Percentiles rank a stretch among this genome's conserved stretches.
phyloP scores from a whole-genome alignment of 2,888 invertebrate genomes.

The Acleris literana region DNA sequence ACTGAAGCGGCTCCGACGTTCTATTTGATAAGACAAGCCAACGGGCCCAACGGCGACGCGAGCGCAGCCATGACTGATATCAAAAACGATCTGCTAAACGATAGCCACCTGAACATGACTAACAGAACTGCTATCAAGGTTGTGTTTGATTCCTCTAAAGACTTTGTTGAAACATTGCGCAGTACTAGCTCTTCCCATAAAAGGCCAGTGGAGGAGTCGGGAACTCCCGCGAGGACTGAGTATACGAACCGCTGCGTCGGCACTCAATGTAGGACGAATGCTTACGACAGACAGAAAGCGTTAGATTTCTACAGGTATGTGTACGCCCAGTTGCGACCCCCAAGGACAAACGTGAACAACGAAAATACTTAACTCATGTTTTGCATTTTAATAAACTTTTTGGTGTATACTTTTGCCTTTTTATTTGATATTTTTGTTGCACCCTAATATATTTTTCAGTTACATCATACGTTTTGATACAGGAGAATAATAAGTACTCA shows the following conservation, averaged over 20 bases:
- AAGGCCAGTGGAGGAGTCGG: conserved; percentile 51
- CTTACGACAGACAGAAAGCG: conserved; percentile 73
- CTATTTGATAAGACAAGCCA: conserved; percentile 74
- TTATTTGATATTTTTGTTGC: background rate
- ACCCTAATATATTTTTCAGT: too few relatives aligned
- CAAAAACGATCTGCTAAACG: conserved; percentile 68
- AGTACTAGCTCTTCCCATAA: conserved; percentile 60
- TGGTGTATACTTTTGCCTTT: background rate
- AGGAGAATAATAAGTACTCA: too few relatives aligned
- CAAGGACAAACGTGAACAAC: conserved; percentile 57
- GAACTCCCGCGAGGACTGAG: conserved; percentile 55
- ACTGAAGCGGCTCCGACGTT: conserved; percentile 75
- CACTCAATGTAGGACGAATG: conserved; percentile 64
- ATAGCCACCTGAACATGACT: conserved; percentile 68
- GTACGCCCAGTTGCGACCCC: conserved; percentile 72
- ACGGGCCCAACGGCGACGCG: conserved; percentile 60
- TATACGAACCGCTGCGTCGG: conserved; percentile 66
- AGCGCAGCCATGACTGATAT: conserved; percentile 71
- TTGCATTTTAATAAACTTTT: conserved; percentile 29
- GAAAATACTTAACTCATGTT: conserved; percentile 55
- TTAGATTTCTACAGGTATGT: conserved; percentile 80
- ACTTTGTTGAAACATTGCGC: conserved; percentile 74
- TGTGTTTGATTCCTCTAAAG: conserved; percentile 72
- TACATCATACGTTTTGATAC: too few relatives aligned
- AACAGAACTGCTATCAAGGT: conserved; percentile 74